Conservation (phyloP, 2,888 invertebrate genomes). For the Cenopis cana region DNA sequence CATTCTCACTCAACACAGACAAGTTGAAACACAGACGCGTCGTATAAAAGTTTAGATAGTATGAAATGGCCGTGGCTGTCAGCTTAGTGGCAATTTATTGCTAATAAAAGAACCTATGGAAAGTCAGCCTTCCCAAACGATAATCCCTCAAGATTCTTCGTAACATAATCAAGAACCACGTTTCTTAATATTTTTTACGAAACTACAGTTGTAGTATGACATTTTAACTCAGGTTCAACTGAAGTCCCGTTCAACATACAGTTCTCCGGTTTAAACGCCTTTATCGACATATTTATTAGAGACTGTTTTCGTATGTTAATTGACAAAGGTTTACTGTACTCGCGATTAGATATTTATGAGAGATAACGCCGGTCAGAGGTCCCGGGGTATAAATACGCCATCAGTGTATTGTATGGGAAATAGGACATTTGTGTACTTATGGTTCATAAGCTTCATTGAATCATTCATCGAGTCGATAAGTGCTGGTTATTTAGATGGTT, state of each 20-base stretch:
- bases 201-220: slow-evolving; percentile 26
- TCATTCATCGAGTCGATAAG: slow-evolving; percentile 9
- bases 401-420: slow-evolving; percentile 31
- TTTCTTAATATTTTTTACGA: slow-evolving; percentile 20
- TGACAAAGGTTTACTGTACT: slow-evolving; percentile 22
- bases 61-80: background rate
- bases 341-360: slow-evolving; percentile 40
- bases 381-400: slow-evolving; percentile 34
- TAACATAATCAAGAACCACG: slow-evolving; percentile 6
- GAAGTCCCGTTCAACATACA: slow-evolving; percentile 26
- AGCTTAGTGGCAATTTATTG: slow-evolving; percentile 3
- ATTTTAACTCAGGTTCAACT: slow-evolving; percentile 30
- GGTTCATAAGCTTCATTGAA: slow-evolving; percentile 17
- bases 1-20: background rate
- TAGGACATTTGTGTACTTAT: background rate
- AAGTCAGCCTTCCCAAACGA: background rate
- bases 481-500: background rate
- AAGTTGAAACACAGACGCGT: background rate
- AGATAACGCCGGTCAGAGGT: slow-evolving; percentile 43
- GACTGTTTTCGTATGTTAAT: slow-evolving; percentile 27
- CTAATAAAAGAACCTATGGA: background rate
- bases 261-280: background rate
- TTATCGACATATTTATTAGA: slow-evolving; percentile 6
- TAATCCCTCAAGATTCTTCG: background rate
- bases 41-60: background rate